These are phyloP conservation scores for Morus bassanus DNA, from an alignment of 2,797 vertebrate species.

Conservation along the genomic window DNA sequence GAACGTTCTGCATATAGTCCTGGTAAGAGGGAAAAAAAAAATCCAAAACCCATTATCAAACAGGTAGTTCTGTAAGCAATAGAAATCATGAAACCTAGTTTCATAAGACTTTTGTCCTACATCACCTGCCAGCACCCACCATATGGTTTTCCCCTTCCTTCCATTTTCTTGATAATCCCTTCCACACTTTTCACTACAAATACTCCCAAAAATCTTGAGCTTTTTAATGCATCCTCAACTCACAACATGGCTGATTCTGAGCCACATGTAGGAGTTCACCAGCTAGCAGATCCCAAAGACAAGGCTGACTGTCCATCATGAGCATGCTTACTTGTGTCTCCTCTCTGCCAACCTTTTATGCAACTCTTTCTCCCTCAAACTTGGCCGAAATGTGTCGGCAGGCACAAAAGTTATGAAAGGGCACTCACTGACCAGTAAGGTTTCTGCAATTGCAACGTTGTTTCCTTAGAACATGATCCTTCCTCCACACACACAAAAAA, in stretches of 20 bases:
- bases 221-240: neutral
- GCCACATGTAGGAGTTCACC: neutral
- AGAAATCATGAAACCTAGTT: neutral
- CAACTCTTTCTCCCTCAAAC: neutral
- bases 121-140: neutral
- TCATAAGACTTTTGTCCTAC: neutral
- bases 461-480: neutral
- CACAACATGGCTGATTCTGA: neutral
- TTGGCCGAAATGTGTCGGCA: neutral
- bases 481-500: neutral
- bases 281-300: neutral
- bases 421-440: neutral
- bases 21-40: conserved; percentile 20
- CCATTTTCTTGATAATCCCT: neutral
- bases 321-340: neutral
- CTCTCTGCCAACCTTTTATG: fast-evolving
- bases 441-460: neutral
- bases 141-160: neutral
- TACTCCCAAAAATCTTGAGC: neutral
- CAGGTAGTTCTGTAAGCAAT: neutral
- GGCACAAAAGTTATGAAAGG: neutral
- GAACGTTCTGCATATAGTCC: conserved; percentile 99
- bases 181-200: neutral
- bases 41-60: neutral
- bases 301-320: neutral